Percentiles rank a stretch among this genome's conserved stretches.
Conservation (phyloP, 2,113 vertebrate species). For the Psittacara wagleri region DNA sequence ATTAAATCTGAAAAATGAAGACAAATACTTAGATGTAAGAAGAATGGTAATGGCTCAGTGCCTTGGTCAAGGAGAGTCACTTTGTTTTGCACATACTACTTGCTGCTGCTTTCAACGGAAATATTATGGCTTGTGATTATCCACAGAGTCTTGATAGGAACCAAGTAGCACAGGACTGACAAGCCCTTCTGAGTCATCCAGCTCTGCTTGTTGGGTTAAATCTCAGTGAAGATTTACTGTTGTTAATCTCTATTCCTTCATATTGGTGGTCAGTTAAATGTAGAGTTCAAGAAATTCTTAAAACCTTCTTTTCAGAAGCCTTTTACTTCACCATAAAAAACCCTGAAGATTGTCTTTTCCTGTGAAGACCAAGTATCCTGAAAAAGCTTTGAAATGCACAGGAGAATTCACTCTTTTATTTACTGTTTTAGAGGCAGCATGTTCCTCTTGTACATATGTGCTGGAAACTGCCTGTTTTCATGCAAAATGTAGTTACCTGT, state of each 20-base stretch:
- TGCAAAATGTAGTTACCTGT: background rate
- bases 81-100: background rate
- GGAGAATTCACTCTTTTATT: background rate
- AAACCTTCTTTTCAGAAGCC: background rate
- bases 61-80: background rate
- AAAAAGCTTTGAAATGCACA: background rate
- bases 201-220: background rate
- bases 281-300: background rate
- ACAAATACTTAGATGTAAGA: background rate
- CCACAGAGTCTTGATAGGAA: background rate
- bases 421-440: background rate
- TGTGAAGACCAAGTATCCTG: background rate
- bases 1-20: background rate
- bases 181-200: background rate
- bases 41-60: background rate
- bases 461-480: background rate
- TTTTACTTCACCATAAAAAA: background rate
- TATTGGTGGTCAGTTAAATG: background rate
- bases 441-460: background rate
- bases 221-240: rapidly evolving
- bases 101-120: background rate
- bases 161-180: rapidly evolving
- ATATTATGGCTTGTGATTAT: rapidly evolving
- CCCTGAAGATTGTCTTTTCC: background rate
- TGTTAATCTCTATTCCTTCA: background rate